A percentile compares a stretch with the other conserved stretches of the same genome.
phyloP scores from a whole-genome alignment of 2,113 vertebrate genomes.

The Silurus glanis region DNA sequence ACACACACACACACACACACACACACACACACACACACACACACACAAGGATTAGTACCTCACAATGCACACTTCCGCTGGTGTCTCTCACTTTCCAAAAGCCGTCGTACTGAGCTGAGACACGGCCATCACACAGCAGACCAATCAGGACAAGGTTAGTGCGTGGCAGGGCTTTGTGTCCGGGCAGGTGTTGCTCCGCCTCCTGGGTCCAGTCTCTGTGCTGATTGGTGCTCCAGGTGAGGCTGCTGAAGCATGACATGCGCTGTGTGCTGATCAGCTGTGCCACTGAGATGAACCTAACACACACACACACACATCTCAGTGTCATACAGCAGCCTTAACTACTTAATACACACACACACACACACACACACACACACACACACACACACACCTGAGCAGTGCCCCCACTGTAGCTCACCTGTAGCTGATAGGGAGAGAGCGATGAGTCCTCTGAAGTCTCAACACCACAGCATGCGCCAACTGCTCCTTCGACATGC shows the following conservation, averaged over 20 bases:
- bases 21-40: not conserved
- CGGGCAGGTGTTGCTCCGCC: slow-evolving; percentile 60
- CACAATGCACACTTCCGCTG: slow-evolving; percentile 74
- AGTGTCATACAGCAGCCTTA: not conserved
- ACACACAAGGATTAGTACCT: slow-evolving; percentile 59
- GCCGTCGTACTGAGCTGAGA: slow-evolving; percentile 59
- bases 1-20: rapidly evolving
- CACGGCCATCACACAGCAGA: slow-evolving; percentile 63
- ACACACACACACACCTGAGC: not conserved
- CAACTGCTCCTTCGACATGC: slow-evolving; percentile 35
- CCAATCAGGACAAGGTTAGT: slow-evolving; percentile 80
- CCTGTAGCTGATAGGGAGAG: slow-evolving; percentile 68
- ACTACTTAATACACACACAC: not conserved
- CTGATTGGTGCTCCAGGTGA: slow-evolving; percentile 77
- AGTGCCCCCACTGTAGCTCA: not conserved
- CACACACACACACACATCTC: not conserved
- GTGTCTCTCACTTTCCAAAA: slow-evolving; percentile 71
- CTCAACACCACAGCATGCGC: slow-evolving; percentile 31
- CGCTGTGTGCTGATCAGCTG: slow-evolving; percentile 74
- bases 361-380: not conserved
- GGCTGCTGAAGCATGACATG: slow-evolving; percentile 76
- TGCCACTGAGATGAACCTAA: slow-evolving; percentile 72
- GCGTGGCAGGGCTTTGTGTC: slow-evolving; percentile 62
- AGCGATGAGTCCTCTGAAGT: slow-evolving; percentile 34
- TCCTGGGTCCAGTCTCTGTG: slow-evolving; percentile 73